Conservation (phyloP, 2,888 invertebrate species). For the Patella pellucida region DNA sequence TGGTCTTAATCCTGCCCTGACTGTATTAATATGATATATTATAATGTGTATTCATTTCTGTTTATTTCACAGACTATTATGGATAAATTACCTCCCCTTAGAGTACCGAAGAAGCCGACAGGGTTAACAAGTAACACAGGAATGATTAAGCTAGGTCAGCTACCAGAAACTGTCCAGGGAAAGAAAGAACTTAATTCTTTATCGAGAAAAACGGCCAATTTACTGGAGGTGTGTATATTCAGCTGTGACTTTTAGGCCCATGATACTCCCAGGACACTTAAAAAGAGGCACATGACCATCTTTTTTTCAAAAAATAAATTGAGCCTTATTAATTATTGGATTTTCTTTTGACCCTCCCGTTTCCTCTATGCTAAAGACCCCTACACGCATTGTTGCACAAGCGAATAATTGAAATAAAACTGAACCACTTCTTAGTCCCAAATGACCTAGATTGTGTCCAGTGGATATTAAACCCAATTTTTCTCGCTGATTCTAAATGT, state of each 20-base stretch:
- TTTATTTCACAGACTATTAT: constrained; percentile 64
- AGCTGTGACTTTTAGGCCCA: too few species aligned
- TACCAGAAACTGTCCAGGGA: constrained; percentile 51
- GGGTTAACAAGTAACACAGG: constrained; percentile 60
- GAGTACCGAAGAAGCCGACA: constrained; percentile 68
- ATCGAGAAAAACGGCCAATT: constrained; percentile 56
- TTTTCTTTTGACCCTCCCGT: too few species aligned
- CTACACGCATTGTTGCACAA: neutral
- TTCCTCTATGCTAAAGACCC: too few species aligned
- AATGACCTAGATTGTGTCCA: too few species aligned
- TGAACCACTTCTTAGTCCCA: neutral
- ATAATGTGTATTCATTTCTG: neutral
- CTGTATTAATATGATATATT: too few species aligned
- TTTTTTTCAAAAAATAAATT: neutral
- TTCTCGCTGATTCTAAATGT: neutral
- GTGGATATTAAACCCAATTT: too few species aligned
- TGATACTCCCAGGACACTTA: too few species aligned
- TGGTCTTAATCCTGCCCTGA: too few species aligned
- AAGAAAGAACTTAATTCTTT: constrained; percentile 57
- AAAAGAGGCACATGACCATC: neutral
- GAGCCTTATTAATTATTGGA: too few species aligned
- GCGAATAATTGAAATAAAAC: too few species aligned
- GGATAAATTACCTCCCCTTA: constrained; percentile 71
- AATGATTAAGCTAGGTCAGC: constrained; percentile 52
- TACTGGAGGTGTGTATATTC: constrained; percentile 54